Base-by-base conservation (phyloP, 2,797 vertebrate genomes). In the Spinus pinus region DNA sequence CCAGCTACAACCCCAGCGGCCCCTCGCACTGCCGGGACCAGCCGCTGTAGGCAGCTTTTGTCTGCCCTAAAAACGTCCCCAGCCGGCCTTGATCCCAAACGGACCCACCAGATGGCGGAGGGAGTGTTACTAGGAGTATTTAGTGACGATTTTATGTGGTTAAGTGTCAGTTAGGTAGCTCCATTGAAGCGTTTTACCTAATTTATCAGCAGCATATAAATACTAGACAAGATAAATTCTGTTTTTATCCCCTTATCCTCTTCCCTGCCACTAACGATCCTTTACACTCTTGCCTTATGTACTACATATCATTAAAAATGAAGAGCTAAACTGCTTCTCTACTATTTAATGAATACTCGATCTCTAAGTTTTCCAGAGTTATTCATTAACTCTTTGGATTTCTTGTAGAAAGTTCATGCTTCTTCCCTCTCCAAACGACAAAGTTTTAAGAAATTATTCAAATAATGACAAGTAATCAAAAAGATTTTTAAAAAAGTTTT, bases 11-110 rank as follows among this genome's bases (percentile, higher is more conserved):
- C 19, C 33, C 25, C 4, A 88, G 20, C 1, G 90, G 85, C 15
- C 98, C 97, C 0, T 98, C 98, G 17, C 50, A 97, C 92, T 97
- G 98, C 11, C 65, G 97, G 95, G 54, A 78, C 41, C 66, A 65
- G 72, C 58, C 58, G 22, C 65, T 15, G 6, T 84, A 74, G 61
- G 0, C 8, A 1, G 41, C 57, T 14, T 7, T 4, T 7, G 57
- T 19, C 23, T 0, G 24, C 46, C 33, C 4, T 4, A 39, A 22
- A 31, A 57, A 12, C 44, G 13, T 35, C 14, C 5, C 1, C 13
- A 7, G 71, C 10, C 37, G 4, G 46, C 33, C 53, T 1, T 0
- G 56, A 1, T 28, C 4, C 41, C 3, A 2, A 35, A 44, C 0
- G 15, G 35, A 80, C 37, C 7, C 24, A 0, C 27, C 10, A 0